Conservation (phyloP, 1,140 invertebrate genomes). For the Belonocnema kinseyi region DNA sequence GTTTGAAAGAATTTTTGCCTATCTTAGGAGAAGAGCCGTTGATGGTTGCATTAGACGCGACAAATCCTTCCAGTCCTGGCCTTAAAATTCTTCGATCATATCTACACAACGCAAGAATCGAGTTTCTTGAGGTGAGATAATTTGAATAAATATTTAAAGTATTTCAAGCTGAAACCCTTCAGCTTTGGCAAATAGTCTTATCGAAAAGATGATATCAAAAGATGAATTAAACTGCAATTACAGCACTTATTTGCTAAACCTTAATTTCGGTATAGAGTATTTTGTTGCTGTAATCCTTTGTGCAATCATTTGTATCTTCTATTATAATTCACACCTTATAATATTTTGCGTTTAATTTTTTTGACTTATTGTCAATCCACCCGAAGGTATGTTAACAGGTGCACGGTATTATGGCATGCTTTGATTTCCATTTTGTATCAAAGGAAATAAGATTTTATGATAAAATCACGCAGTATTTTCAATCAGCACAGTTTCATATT, state of each 20-base stretch:
- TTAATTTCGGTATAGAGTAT: slow-evolving; percentile 12
- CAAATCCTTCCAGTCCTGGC: slow-evolving; percentile 73
- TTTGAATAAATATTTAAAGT: not conserved
- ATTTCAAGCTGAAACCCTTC: not conserved
- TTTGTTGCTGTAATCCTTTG: slow-evolving; percentile 12
- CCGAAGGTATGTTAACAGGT: slow-evolving; percentile 60
- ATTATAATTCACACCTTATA: slow-evolving; percentile 42
- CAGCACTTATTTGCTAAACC: slow-evolving; percentile 23
- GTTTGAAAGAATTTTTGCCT: slow-evolving; percentile 69
- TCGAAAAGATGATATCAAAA: not conserved
- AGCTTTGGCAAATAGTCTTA: not conserved
- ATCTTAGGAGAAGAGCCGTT: slow-evolving; percentile 70
- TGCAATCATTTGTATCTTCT: slow-evolving; percentile 44
- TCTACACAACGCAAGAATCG: slow-evolving; percentile 66
- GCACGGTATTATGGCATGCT: slow-evolving; percentile 67
- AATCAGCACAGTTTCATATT: slow-evolving; percentile 12
- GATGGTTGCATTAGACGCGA: slow-evolving; percentile 71
- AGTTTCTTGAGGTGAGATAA: slow-evolving; percentile 71
- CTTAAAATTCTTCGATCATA: slow-evolving; percentile 72
- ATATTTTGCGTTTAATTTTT: slow-evolving; percentile 43
- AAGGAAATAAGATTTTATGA: not conserved
- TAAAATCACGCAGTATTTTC: slow-evolving; percentile 21
- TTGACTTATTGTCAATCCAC: slow-evolving; percentile 8
- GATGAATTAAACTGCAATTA: not conserved
- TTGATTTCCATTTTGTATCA: slow-evolving; percentile 33